A percentile compares a stretch with the other conserved stretches of the same genome.
phyloP scores from a whole-genome alignment of 2,113 vertebrate genomes.

The Scomber colias region DNA sequence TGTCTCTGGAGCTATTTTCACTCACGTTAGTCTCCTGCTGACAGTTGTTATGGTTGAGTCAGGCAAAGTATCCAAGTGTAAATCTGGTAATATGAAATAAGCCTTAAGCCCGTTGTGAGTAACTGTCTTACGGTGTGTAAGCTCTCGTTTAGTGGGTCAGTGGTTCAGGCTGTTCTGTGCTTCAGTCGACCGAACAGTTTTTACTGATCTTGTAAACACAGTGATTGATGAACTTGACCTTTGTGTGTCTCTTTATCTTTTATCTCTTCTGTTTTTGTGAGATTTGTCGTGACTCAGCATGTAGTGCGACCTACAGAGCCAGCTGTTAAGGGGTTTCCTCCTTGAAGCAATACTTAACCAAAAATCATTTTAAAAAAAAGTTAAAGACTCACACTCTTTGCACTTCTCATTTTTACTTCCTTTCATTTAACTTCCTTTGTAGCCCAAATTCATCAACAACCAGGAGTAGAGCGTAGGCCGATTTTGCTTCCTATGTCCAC shows the following conservation, averaged over 20 bases:
- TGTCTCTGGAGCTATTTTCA: background rate
- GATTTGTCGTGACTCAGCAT: constrained; percentile 63
- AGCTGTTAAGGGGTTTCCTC: constrained; percentile 4
- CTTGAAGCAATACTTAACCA: constrained; percentile 5
- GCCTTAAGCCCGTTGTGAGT: constrained; percentile 10
- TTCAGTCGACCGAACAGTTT: background rate
- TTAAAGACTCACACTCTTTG: constrained; percentile 15
- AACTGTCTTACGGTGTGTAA: constrained; percentile 8
- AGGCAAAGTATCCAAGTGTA: background rate
- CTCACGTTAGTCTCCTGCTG: background rate
- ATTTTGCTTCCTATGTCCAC: background rate
- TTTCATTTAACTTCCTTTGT: constrained; percentile 49
- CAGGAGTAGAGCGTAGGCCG: too few species aligned
- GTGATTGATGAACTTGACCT: background rate
- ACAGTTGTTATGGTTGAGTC: background rate
- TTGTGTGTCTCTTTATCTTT: background rate
- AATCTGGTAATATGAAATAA: background rate
- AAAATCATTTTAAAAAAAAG: constrained; percentile 17
- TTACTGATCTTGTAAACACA: background rate
- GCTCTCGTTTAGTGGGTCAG: constrained; percentile 7
- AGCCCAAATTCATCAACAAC: constrained; percentile 2
- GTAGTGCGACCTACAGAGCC: constrained; percentile 9
- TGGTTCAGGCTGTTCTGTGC: too few species aligned
- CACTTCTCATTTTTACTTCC: constrained; percentile 63
- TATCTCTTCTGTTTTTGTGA: constrained; percentile 20